Conservation (phyloP, 2,888 invertebrate genomes). For the Pristionchus entomophagus region DNA sequence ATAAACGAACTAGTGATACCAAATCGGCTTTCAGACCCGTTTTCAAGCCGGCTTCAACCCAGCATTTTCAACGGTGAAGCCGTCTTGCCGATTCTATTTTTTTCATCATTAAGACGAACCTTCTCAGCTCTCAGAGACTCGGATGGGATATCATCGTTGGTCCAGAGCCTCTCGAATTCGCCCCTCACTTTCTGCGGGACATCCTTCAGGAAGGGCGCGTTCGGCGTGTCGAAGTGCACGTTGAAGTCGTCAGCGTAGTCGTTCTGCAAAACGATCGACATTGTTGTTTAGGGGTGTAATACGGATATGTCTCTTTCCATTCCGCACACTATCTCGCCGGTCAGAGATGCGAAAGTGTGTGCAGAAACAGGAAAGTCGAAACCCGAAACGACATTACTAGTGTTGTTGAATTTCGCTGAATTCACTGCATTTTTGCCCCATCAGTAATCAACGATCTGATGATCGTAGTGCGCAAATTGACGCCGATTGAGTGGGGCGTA, state of each 20-base stretch:
- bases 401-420: no score
- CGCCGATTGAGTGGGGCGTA: not conserved
- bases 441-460: not conserved
- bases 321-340: not conserved
- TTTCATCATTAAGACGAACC: constrained; percentile 55
- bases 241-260: constrained; percentile 41
- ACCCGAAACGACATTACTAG: not conserved
- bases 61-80: no score
- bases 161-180: constrained; percentile 68
- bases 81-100: no score
- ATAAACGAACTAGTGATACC: not conserved
- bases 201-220: constrained; percentile 67
- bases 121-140: constrained; percentile 67
- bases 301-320: no score
- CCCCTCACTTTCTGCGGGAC: constrained; percentile 61
- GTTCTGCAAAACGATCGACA: constrained; percentile 11
- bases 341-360: no score
- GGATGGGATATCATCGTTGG: constrained; percentile 70
- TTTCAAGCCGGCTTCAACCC: no score
- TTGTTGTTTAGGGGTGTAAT: no score
- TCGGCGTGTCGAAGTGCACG: constrained; percentile 62
- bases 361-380: no score
- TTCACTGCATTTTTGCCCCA: not conserved
- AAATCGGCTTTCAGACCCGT: no score
- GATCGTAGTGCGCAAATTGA: not conserved